phyloP scores from a whole-genome alignment of 2,797 vertebrate genomes.

The Peromyscus nudipes region DNA sequence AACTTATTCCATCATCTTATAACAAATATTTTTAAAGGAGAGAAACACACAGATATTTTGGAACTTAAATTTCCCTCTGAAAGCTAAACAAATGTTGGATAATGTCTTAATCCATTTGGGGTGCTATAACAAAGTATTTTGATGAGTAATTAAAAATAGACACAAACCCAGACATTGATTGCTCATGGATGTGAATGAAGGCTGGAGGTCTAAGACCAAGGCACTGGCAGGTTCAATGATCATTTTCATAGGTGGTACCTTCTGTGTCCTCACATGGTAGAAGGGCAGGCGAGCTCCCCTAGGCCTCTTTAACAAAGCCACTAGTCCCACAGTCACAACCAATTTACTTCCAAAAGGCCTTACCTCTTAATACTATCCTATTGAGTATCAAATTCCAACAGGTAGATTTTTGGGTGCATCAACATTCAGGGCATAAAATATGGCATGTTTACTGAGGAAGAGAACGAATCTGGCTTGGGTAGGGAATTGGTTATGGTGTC shows the following conservation, averaged over 20 bases:
- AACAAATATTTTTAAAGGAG: neutral
- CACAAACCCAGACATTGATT: neutral
- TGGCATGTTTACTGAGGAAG: neutral
- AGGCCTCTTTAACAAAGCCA: neutral
- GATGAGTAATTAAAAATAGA: neutral
- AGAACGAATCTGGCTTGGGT: neutral
- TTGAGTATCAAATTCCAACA: neutral
- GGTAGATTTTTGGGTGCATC: neutral
- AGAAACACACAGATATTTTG: conserved; percentile 8
- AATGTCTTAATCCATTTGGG: neutral
- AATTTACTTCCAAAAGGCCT: neutral
- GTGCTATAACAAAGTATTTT: neutral
- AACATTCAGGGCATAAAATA: neutral
- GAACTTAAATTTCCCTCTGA: conserved; percentile 8
- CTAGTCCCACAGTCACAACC: neutral
- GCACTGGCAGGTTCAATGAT: neutral
- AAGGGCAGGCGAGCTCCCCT: neutral
- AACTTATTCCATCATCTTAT: conserved; percentile 35
- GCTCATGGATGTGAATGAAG: neutral
- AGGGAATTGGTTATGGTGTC: neutral
- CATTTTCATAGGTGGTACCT: neutral
- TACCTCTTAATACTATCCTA: neutral
- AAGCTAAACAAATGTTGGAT: conserved; percentile 24
- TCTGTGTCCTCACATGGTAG: neutral
- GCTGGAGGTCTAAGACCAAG: neutral